Base-by-base conservation (phyloP, 2,888 invertebrate genomes). In the Baccha elongata region DNA sequence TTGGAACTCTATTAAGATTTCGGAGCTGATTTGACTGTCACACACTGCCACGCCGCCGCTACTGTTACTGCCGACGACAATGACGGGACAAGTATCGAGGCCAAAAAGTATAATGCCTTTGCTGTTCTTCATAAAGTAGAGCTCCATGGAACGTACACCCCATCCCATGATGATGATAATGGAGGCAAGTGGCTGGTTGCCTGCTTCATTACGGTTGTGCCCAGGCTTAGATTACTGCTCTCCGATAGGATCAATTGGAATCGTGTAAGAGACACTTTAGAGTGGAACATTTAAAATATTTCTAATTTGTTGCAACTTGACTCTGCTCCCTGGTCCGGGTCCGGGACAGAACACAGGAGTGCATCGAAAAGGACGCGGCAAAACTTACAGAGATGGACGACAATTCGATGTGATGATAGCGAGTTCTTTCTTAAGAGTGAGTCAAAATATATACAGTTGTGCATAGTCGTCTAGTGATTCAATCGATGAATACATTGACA, bases 1-100 rank as follows among this genome's bases (percentile, higher is more conserved):
- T 83, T 78, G 83, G 78, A 78, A 83, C 83, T 83, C 83, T 83
- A 83, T 83, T 83, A 83, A 83, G 83, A 83, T 83, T 83, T 83
- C 60, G 67, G 72, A 83, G 44, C 83, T 78, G 83, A 83, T 83
- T 78, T 67, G 76, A 72, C 76, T 81, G 81, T 81, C 81, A 76
- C 76, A 81, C 65, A 80, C 71, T 32, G 68, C 13, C 42, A 48
- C 29, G 29, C 37, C 40, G 23, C 21, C 11, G 60, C 42, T 15
- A 8, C n/a, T 13, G 13, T 1, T 10, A 35, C 35, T 3, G 23
- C n/a, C 35, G 55, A 55, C 42, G 26, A 40, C 42, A 23, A 15
- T 58, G 37, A 64, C 55, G 50, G 55, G 58, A 21, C 29, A 35
- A 19, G 68, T 62, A 13, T 53, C 23, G 29, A 48, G 48, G 13